phyloP scores from a whole-genome alignment of 2,888 invertebrate genomes.

The Sesia bembeciformis region DNA sequence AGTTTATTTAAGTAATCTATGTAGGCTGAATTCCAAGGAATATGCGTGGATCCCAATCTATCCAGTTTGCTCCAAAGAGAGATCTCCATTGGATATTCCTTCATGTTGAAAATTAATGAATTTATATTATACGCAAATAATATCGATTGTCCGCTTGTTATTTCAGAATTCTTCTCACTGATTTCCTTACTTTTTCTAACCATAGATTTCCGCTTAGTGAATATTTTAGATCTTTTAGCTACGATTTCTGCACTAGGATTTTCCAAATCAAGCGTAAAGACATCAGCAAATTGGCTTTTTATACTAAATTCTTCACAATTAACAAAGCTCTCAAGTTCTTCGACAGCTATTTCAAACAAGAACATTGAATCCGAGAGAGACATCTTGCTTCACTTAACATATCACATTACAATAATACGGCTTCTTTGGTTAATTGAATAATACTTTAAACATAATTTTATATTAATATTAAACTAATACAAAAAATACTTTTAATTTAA shows the following conservation, averaged over 20 bases:
- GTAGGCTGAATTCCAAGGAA: constrained; percentile 38
- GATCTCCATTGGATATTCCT: constrained; percentile 38
- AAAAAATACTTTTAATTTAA: too few relatives aligned
- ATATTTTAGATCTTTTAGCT: constrained; percentile 6
- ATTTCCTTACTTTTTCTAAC: constrained; percentile 9
- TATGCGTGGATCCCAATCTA: constrained; percentile 32
- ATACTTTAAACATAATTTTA: too few relatives aligned
- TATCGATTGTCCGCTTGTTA: constrained; percentile 23
- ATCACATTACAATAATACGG: not conserved
- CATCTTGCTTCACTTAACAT: constrained; percentile 32
- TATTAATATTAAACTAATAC: too few relatives aligned
- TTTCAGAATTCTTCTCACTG: constrained; percentile 2
- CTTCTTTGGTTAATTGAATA: not conserved
- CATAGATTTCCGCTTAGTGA: constrained; percentile 21
- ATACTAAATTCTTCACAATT: constrained; percentile 33
- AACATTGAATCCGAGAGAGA: constrained; percentile 50
- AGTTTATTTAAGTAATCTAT: constrained; percentile 34
- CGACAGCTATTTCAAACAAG: constrained; percentile 45
- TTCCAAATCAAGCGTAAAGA: constrained; percentile 39
- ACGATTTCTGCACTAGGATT: constrained; percentile 20
- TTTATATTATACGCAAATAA: constrained; percentile 26
- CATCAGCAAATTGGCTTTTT: constrained; percentile 37
- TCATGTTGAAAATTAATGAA: constrained; percentile 35
- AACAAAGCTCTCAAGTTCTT: constrained; percentile 33
- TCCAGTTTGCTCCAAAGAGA: constrained; percentile 30